These are phyloP conservation scores for Cyprinodon brontotheroides DNA, from an alignment of 2,113 vertebrate species.

Conservation along the genomic window DNA sequence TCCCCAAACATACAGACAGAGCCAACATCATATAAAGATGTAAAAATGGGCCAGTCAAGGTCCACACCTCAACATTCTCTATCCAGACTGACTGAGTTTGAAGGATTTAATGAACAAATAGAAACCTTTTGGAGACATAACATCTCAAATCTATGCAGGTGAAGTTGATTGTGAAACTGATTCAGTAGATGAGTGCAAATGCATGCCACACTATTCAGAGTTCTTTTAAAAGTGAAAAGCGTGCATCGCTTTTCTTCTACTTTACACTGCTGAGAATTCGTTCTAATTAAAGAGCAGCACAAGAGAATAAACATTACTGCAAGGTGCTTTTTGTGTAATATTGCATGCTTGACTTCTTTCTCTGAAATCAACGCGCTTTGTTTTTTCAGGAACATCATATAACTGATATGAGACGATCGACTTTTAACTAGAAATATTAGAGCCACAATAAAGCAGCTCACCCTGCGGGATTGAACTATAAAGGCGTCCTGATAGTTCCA, in stretches of 20 bases:
- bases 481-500: background rate
- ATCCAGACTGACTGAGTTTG: background rate
- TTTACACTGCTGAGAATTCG: background rate
- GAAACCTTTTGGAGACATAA: background rate
- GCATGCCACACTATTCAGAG: background rate
- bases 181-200: background rate
- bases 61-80: background rate
- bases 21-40: background rate
- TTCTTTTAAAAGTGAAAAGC: background rate
- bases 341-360: background rate
- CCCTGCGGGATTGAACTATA: background rate
- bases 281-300: background rate
- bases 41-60: background rate
- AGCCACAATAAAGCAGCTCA: background rate
- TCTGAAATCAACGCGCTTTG: background rate
- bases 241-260: background rate
- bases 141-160: background rate
- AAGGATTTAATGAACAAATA: background rate
- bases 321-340: too few species aligned
- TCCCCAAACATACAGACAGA: background rate
- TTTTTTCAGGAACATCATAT: background rate
- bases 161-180: background rate
- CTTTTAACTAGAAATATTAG: slow-evolving; percentile 1
- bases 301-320: background rate
- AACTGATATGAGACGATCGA: background rate